These are phyloP conservation scores for Anodontia alba DNA, from an alignment of 2,888 invertebrate genomes.

Conservation along the genomic window DNA sequence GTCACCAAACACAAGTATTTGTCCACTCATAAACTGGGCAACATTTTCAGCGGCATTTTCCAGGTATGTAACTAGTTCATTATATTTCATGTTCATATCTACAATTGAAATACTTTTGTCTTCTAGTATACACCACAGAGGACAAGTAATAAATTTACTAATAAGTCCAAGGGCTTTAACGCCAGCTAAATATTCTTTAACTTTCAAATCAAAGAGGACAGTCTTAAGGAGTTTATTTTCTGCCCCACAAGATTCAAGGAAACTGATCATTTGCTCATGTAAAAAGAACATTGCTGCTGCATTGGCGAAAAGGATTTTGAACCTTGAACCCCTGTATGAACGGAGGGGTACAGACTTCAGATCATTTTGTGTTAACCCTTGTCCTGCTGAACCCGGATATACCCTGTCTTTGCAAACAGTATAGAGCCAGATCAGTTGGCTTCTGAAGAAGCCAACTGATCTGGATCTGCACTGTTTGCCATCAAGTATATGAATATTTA, in stretches of 20 bases:
- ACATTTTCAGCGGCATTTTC: neutral
- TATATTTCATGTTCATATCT: conserved; percentile 33
- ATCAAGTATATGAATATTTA: too few species aligned
- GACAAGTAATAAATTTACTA: conserved; percentile 34
- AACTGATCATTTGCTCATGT: conserved; percentile 41
- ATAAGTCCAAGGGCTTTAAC: conserved; percentile 63
- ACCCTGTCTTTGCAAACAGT: too few species aligned
- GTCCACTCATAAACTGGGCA: conserved; percentile 20
- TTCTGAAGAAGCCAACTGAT: too few species aligned
- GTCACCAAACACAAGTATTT: conserved; percentile 15
- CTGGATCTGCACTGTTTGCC: too few species aligned
- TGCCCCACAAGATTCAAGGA: conserved; percentile 32
- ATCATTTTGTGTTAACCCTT: conserved; percentile 22
- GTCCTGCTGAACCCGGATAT: too few species aligned
- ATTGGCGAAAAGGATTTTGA: conserved; percentile 39
- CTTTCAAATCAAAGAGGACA: conserved; percentile 44
- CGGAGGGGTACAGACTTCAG: conserved; percentile 32
- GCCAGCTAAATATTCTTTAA: conserved; percentile 52
- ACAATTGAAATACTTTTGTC: conserved; percentile 27
- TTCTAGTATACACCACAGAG: conserved; percentile 39
- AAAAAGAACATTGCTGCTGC: conserved; percentile 47
- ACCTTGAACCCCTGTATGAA: conserved; percentile 34
- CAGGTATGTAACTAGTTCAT: conserved; percentile 13
- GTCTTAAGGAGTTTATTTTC: conserved; percentile 53
- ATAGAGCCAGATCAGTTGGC: too few species aligned